Conservation (phyloP, 2,888 invertebrate genomes). For the Pemphredon lugubris region DNA sequence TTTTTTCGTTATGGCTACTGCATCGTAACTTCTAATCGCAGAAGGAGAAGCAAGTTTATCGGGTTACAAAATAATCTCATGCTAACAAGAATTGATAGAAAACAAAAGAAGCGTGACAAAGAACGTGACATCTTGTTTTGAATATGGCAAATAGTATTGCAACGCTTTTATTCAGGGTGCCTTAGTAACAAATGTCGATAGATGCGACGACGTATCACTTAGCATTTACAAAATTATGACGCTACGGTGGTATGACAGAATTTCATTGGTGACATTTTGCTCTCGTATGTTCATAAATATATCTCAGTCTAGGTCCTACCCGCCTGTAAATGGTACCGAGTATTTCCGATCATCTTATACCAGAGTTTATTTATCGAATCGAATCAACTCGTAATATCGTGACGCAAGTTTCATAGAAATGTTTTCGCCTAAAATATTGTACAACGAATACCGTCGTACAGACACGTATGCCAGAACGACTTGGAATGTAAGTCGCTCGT, state of each 20-base stretch:
- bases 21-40: neutral
- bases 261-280: neutral
- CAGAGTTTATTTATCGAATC: too few relatives aligned
- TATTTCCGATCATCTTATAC: too few relatives aligned
- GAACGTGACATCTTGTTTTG: slow-evolving; percentile 2
- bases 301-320: too few relatives aligned
- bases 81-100: neutral
- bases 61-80: neutral
- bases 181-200: slow-evolving; percentile 19
- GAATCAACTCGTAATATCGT: too few relatives aligned
- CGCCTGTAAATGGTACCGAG: too few relatives aligned
- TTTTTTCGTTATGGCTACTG: neutral
- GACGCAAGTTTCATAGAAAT: too few relatives aligned
- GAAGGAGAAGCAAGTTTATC: neutral
- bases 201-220: neutral
- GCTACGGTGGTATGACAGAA: too few relatives aligned
- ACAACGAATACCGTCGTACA: too few relatives aligned
- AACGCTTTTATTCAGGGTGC: slow-evolving; percentile 27
- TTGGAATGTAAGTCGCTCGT: too few relatives aligned
- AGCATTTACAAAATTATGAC: neutral
- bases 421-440: too few relatives aligned
- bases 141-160: neutral
- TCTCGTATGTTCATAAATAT: too few relatives aligned
- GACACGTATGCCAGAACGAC: too few relatives aligned
- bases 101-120: neutral